Evolutionary conservation across 2,797 vertebrate species (phyloP).

Genomic region (Lemur catta): DNA sequence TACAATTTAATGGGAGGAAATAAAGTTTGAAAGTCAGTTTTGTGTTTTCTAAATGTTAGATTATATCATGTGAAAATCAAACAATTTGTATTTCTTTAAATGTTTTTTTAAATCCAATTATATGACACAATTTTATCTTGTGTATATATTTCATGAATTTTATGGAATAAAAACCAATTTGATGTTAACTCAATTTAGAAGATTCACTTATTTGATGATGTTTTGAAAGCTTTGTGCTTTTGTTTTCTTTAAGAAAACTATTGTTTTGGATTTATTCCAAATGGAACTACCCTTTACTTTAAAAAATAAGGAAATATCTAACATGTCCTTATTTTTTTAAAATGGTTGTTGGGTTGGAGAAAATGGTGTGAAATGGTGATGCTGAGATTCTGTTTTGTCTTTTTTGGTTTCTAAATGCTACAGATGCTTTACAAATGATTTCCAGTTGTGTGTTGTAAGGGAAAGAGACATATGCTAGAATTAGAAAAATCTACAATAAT

Average conservation of each 20-base stretch:
- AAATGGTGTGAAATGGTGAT: neutral
- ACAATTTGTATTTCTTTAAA: conserved; percentile 12
- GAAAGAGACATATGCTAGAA: neutral
- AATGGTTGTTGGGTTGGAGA: neutral
- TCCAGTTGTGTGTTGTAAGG: neutral
- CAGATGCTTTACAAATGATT: neutral
- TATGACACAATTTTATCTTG: conserved; percentile 13
- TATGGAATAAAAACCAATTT: conserved; percentile 6
- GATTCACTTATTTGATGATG: neutral
- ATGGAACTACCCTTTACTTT: neutral
- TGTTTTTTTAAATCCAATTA: conserved; percentile 9
- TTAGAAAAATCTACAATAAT: neutral
- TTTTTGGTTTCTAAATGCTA: neutral
- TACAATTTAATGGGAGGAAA: neutral
- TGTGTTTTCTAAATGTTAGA: neutral
- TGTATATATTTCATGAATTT: conserved; percentile 23
- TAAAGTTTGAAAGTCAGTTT: conserved; percentile 13
- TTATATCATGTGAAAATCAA: conserved; percentile 6
- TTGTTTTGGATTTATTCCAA: conserved; percentile 1
- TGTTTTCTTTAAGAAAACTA: conserved; percentile 10
- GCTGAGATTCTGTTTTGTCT: neutral
- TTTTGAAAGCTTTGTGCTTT: conserved; percentile 51
- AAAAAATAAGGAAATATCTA: neutral
- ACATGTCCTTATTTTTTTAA: neutral
- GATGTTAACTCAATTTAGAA: neutral